phyloP scores from a whole-genome alignment of 2,113 vertebrate species.

The Onychostruthus taczanowskii region DNA sequence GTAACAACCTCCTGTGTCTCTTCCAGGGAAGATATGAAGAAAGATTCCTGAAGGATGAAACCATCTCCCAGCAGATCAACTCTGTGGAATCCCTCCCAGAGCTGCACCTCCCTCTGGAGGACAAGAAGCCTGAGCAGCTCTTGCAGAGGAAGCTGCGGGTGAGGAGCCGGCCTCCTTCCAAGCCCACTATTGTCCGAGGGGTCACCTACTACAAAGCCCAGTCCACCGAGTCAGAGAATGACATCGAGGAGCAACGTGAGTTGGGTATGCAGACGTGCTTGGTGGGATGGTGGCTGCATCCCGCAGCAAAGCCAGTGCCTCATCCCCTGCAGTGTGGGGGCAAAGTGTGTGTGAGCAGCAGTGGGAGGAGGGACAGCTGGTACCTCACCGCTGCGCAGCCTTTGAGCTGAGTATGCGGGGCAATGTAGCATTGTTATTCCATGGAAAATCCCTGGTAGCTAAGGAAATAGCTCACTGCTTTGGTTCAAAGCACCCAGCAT shows the following conservation, averaged over 20 bases:
- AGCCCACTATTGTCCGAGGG: constrained; percentile 85
- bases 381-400: rapidly evolving
- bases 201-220: constrained; percentile 96
- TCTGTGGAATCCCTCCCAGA: constrained; percentile 49
- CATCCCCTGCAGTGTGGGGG: background rate
- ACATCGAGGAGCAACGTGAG: constrained; percentile 88
- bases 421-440: background rate
- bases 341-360: rapidly evolving
- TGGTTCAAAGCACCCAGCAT: background rate
- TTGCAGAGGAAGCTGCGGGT: constrained; percentile 61
- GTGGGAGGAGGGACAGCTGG: background rate
- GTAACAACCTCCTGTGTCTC: background rate
- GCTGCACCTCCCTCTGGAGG: constrained; percentile 41
- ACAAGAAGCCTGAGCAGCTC: constrained; percentile 48
- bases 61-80: constrained; percentile 71
- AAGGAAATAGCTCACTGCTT: background rate
- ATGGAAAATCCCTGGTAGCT: background rate
- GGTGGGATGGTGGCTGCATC: background rate
- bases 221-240: constrained; percentile 80
- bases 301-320: background rate
- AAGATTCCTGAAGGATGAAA: constrained; percentile 75
- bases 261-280: background rate
- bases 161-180: constrained; percentile 70
- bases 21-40: constrained; percentile 81
- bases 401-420: rapidly evolving